A percentile compares a stretch with the other conserved stretches of the same genome.
Conservation (phyloP, 2,797 vertebrate species). For the Gallinago nigripennis region DNA sequence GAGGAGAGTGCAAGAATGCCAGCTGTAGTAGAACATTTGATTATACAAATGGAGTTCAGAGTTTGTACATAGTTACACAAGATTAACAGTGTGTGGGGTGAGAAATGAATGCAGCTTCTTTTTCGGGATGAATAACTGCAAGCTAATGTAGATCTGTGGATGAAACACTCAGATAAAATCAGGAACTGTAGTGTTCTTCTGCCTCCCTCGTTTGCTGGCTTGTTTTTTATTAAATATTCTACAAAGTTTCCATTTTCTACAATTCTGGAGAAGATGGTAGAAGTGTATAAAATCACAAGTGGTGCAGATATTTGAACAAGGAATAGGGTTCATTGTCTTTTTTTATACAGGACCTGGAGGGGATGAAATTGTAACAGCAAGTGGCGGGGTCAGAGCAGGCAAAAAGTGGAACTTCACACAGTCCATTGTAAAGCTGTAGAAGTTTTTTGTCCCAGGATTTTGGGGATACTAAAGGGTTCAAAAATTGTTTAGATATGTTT, state of each 20-base stretch:
- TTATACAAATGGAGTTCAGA: slow-evolving; percentile 30
- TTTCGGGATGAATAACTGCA: slow-evolving; percentile 1
- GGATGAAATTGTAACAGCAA: not conserved
- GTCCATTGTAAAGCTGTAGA: not conserved
- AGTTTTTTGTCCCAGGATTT: not conserved
- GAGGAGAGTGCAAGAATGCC: not conserved
- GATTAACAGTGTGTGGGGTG: not conserved
- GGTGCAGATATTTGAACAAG: not conserved
- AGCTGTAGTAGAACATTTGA: slow-evolving; percentile 36
- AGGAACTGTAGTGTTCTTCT: not conserved
- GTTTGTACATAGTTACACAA: slow-evolving; percentile 9
- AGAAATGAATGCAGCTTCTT: slow-evolving; percentile 19
- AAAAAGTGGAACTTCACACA: not conserved
- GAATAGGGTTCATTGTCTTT: not conserved
- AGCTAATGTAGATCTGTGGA: not conserved
- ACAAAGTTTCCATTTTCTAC: not conserved
- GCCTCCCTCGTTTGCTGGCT: not conserved
- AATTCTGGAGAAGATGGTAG: not conserved
- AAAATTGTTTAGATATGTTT: not conserved
- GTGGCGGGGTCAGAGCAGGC: not conserved
- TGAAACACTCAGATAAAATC: not conserved
- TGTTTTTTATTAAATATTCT: not conserved
- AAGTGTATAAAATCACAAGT: not conserved
- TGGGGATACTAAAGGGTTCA: not conserved
- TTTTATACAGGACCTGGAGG: not conserved